Evolutionary conservation across 2,888 invertebrate genomes (phyloP).

Genomic region (Drosophila crucigera): DNA sequence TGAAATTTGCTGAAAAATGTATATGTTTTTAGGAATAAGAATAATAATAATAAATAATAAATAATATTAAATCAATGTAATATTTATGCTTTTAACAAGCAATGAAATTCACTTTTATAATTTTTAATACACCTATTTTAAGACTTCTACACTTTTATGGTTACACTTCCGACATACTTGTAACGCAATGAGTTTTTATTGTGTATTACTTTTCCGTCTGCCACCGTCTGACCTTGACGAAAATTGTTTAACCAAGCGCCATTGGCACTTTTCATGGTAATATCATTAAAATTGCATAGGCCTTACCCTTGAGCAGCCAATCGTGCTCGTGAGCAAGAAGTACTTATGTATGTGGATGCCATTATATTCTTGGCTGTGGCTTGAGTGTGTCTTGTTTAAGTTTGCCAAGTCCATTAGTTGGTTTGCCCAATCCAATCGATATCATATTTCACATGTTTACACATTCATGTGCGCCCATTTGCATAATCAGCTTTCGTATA

Average conservation of each 20-base stretch:
- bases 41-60: background rate
- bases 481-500: conserved; percentile 73
- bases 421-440: conserved; percentile 37
- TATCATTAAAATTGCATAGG: conserved; percentile 48
- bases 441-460: conserved; percentile 56
- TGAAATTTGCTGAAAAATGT: background rate
- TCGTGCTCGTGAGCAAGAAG: background rate
- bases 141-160: background rate
- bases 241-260: conserved; percentile 30
- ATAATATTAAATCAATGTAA: background rate
- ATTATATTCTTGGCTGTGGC: background rate
- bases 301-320: background rate
- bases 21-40: background rate
- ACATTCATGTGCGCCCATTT: conserved; percentile 49
- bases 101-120: background rate
- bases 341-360: conserved; percentile 12
- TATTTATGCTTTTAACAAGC: background rate
- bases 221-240: background rate
- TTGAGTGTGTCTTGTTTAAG: conserved; percentile 13
- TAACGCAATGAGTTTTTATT: background rate
- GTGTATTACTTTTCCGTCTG: background rate
- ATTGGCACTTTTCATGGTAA: conserved; percentile 23
- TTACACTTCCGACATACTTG: background rate
- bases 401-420: conserved; percentile 17
- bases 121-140: background rate